Evolutionary conservation across 2,113 vertebrate species (phyloP), one percentile per base, ranked within the genome.

Genomic region (Glareola pratincola): DNA sequence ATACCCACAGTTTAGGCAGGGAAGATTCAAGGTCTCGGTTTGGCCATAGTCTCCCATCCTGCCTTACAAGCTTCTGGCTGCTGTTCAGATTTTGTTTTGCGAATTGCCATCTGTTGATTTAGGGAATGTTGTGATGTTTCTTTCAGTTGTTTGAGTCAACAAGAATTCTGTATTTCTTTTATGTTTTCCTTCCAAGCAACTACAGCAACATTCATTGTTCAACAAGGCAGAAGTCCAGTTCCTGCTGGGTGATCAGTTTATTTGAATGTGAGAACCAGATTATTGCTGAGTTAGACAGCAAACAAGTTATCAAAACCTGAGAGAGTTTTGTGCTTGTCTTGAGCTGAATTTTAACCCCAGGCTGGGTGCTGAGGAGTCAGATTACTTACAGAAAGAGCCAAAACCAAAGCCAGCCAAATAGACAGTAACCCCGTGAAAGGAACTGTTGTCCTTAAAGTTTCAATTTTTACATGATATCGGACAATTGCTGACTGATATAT

Each of bases 171-270:
- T 26, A 16, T 85, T 92, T 95, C 67, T 85, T 77, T 14, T 75
- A 24, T 87, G 50, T 92, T 97, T 94, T 88, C 39, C 53, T 92
- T 90, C 76, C 50, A 79, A 92, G 74, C 74, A 85, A 87, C 47
- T 88, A 92, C 74, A 93, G 47, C 80, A 92, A 94, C 57, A 71
- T 50, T 68, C 45, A 66, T 45, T 10, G 3, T 69, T 82, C 84
- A 85, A 79, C 37, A 73, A 56, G 74, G 83, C 91, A 89, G 36
- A 78, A 60, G 53, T 87, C 74, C 77, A 74, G 62, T 17, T 94
- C 94, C 74, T 90, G 73, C 87, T 85, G 81, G 37, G 84, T 64
- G 76, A 94, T 74, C 85, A n/a, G 88, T 94, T 95, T 89, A 81
- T 89, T 71, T 1, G 0, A 94, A 92, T 14, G 73, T 2, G 12